Evolutionary conservation across 2,888 invertebrate species (phyloP), one percentile per base, ranked within the genome.

Genomic region (Antheraea yamamai): DNA sequence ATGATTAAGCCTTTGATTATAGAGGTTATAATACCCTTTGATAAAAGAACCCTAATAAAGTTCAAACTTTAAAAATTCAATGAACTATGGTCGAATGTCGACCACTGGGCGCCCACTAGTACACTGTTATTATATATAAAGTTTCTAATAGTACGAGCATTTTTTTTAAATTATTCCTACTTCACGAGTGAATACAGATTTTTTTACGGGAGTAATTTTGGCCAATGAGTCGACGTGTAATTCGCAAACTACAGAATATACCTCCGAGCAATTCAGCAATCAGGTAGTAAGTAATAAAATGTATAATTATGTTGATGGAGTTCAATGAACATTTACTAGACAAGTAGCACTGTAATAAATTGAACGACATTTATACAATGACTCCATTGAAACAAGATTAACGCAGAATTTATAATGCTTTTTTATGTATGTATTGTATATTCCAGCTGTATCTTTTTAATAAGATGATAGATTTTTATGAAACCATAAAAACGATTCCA

Each of bases 271-370:
- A 30, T 66, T 16, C 14, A 30, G 26, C 30, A 66, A 66, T 66
- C 64, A 66, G 16, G 47, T 16, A 30, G 16, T 26, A 64, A 64
- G 64, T 66, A 66, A 66, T 66, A 26, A 66, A 66, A 66, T 66
- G 10, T 30, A 66, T 66, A 30, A 66, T 16, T 66, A 66, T 66
- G 6, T 30, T 16, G 1, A 26, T 61, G 6, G 26, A 66, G 64
- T 66, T 30, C 64, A 26, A 66, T 16, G 30, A 66, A 66, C 64
- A 26, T 66, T 66, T 66, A 66, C 4, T 30, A 30, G 26, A 26
- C 64, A 66, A 26, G 64, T 66, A 66, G 26, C 64, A 30, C 30
- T 30, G 64, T 66, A 66, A 66, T 66, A 30, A 66, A 66, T 66
- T 16, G 4, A 66, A 66, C 2, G 12, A 66, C 30, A 66, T 18